A percentile compares a stretch with the other conserved stretches of the same genome.
Conservation (phyloP, 2,888 invertebrate species). For the Tolmerus cingulatus region DNA sequence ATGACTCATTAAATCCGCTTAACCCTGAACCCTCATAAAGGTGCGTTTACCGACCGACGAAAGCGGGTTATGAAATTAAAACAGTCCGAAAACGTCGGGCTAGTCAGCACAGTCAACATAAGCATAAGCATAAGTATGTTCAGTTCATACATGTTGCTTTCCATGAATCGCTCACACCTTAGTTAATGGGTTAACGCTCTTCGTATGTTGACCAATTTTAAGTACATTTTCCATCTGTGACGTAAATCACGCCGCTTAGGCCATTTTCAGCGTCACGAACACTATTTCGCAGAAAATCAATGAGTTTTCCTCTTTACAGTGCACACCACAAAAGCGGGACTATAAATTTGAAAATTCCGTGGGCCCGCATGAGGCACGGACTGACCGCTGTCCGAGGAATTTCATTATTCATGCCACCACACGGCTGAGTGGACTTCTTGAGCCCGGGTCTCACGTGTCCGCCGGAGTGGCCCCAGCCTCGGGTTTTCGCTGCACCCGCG, state of each 20-base stretch:
- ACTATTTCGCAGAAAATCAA: neutral
- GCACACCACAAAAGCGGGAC: neutral
- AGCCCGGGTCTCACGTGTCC: neutral
- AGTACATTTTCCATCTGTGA: neutral
- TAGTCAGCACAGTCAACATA: neutral
- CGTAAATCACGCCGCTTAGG: neutral
- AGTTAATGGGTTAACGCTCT: neutral
- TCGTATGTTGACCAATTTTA: neutral
- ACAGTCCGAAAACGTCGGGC: neutral
- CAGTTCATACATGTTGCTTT: neutral
- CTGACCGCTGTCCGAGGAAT: neutral
- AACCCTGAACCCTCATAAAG: neutral
- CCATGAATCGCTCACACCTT: neutral
- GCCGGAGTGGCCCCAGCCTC: neutral
- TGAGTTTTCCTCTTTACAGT: neutral
- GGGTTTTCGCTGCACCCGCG: neutral
- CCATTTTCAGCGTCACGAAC: neutral
- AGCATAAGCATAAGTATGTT: neutral
- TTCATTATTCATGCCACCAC: constrained; percentile 13
- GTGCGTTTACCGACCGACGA: neutral
- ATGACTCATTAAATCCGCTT: constrained; percentile 16
- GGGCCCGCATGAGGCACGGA: neutral
- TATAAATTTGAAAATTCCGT: constrained; percentile 9
- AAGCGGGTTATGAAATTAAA: neutral
- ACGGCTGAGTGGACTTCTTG: neutral